Evolutionary conservation across 2,113 vertebrate species (phyloP).

Genomic region (Arenaria interpres): DNA sequence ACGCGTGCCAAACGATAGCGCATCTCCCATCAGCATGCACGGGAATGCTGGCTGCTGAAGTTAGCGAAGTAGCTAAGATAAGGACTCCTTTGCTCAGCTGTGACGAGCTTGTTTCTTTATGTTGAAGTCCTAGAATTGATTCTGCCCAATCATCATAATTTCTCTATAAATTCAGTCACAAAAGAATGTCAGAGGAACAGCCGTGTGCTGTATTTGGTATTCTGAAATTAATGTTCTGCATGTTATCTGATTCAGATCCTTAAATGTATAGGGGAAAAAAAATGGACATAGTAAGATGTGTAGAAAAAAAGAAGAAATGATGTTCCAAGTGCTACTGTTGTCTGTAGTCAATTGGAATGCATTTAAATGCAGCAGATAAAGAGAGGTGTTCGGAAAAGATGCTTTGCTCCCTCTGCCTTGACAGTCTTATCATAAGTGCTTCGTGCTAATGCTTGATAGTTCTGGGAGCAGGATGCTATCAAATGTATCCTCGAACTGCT

Average conservation of each 20-base stretch:
- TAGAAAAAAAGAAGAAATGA: not conserved
- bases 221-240: not conserved
- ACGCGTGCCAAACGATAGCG: rapidly evolving
- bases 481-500: not conserved
- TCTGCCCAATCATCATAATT: not conserved
- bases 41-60: not conserved
- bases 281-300: rapidly evolving
- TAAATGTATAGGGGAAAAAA: rapidly evolving
- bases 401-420: not conserved
- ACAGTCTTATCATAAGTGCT: not conserved
- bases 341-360: not conserved
- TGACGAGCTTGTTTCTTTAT: not conserved
- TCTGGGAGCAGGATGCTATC: not conserved
- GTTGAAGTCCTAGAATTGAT: not conserved
- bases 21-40: not conserved
- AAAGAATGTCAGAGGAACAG: not conserved
- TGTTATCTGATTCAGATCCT: not conserved
- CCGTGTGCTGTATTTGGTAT: not conserved
- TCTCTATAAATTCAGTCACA: not conserved
- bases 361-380: not conserved
- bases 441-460: not conserved
- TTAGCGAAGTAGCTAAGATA: not conserved
- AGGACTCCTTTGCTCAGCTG: not conserved
- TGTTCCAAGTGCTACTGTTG: not conserved
- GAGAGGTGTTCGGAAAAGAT: not conserved